Base-by-base conservation (phyloP, 2,888 invertebrate species). In the Acleris holmiana region DNA sequence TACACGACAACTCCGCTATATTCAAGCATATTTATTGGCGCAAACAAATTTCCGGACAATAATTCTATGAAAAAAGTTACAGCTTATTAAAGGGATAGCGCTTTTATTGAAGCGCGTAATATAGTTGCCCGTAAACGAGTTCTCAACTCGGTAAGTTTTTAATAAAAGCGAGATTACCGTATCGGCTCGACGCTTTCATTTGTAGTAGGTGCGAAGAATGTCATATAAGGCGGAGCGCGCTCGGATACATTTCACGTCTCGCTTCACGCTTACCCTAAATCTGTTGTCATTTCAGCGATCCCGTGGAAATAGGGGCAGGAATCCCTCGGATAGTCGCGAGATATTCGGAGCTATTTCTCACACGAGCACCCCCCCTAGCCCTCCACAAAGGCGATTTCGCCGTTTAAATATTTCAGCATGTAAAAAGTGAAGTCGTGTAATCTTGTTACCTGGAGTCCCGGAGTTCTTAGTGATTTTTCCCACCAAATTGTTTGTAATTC, bases 221-320 rank as follows among this genome's bases (percentile, higher is more conserved):
- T 91, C 91, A 89, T 90, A 91, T 90, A 84, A 85, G 79, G 83
- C 81, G 85, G 77, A 75, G 78, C 86, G 78, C 88, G 88, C 87
- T 84, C 79, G 88, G 86, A 85, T 91, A 91, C 88, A 89, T 92
- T 91, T 91, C 83, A 91, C 91, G 91, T 86, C 85, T 89, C 90
- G 89, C 86, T 91, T 85, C 83, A 78, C 89, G 88, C 89, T 89
- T 89, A 88, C 85, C 89, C 88, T 87, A 89, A 91, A 91, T 91
- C 91, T 91, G 89, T 91, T 91, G 91, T 91, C 91, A 91, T 90
- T 91, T 89, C 75, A 87, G 77, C 78, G 86, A 90, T 89, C 89
- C 88, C 85, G 80, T 80, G 80, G 83, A 88, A 89, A 88, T 88
- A 84, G 86, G 89, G 88, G 76, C 83, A 82, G 73, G 84, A 84